phyloP scores from a whole-genome alignment of 2,888 invertebrate genomes.

The Halictus ligatus region DNA sequence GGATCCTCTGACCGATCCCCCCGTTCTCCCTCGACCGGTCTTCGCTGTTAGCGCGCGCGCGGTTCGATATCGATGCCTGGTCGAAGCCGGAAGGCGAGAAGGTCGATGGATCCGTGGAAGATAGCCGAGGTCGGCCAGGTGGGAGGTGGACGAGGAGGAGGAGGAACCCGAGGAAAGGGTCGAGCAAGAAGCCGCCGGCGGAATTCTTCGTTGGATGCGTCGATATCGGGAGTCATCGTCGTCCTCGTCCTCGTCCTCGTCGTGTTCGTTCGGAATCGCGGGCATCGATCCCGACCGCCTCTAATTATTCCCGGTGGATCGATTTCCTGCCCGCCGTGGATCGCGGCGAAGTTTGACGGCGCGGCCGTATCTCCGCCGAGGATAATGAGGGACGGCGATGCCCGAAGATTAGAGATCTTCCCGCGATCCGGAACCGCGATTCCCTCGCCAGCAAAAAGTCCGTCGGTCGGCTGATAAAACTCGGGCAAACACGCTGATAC shows the following conservation, averaged over 20 bases:
- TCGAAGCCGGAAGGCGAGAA: slow-evolving; percentile 58
- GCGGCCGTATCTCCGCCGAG: not conserved
- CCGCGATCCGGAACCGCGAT: slow-evolving; percentile 4
- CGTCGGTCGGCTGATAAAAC: slow-evolving; percentile 34
- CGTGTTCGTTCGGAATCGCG: slow-evolving; percentile 1
- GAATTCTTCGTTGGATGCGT: slow-evolving; percentile 51
- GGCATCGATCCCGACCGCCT: slow-evolving; percentile 15
- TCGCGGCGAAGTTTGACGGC: slow-evolving; percentile 17
- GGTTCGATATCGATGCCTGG: slow-evolving; percentile 52
- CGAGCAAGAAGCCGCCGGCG: slow-evolving; percentile 4
- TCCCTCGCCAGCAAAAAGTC: slow-evolving; percentile 32
- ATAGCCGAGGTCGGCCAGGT: slow-evolving; percentile 41
- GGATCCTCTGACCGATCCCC: not conserved
- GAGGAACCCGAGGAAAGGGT: not conserved
- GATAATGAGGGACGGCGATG: slow-evolving; percentile 14
- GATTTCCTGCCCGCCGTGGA: not conserved
- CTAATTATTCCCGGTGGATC: slow-evolving; percentile 45
- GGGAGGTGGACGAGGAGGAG: slow-evolving; percentile 37
- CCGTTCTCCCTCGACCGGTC: slow-evolving; percentile 13
- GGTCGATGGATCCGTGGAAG: slow-evolving; percentile 57
- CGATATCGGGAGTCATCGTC: slow-evolving; percentile 54
- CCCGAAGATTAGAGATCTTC: slow-evolving; percentile 13
- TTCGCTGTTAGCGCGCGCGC: slow-evolving; percentile 8
- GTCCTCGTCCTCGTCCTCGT: slow-evolving; percentile 43
- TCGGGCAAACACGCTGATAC: slow-evolving; percentile 48